Evolutionary conservation across 2,888 invertebrate species (phyloP).

Genomic region (Pinctada fucata): DNA sequence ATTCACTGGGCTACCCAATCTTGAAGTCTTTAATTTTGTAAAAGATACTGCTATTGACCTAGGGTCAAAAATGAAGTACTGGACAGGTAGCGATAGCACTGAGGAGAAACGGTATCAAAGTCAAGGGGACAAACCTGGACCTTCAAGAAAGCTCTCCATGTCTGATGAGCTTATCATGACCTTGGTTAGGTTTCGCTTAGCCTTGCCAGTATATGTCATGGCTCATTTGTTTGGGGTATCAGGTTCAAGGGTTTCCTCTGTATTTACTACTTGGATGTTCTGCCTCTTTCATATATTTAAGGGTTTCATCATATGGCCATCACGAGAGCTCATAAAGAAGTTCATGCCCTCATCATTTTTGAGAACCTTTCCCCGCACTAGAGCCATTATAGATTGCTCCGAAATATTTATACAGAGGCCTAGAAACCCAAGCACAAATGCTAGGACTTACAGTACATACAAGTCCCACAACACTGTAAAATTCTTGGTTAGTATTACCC

Average conservation of each 20-base stretch:
- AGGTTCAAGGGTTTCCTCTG: conserved; percentile 17
- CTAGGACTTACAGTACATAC: conserved; percentile 20
- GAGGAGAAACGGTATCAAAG: conserved; percentile 15
- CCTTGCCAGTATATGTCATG: conserved; percentile 12
- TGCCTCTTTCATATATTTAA: conserved; percentile 25
- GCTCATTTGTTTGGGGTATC: conserved; percentile 26
- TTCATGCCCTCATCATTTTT: conserved; percentile 34
- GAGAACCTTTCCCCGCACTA: conserved; percentile 18
- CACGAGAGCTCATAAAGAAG: conserved; percentile 24
- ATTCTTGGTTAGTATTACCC: not conserved
- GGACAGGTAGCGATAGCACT: conserved; percentile 9
- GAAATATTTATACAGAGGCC: conserved; percentile 43
- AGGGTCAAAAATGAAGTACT: conserved; percentile 16
- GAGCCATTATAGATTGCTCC: conserved; percentile 40
- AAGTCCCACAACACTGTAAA: too few relatives aligned
- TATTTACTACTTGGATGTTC: conserved; percentile 40
- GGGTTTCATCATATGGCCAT: conserved; percentile 24
- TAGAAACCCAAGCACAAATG: conserved; percentile 29
- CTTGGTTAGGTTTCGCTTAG: conserved; percentile 30
- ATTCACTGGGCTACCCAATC: conserved; percentile 21
- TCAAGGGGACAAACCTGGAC: conserved; percentile 27
- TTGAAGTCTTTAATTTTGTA: conserved; percentile 14
- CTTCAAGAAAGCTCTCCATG: conserved; percentile 26
- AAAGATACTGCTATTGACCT: conserved; percentile 6
- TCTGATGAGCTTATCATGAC: conserved; percentile 34